phyloP scores from a whole-genome alignment of 2,888 invertebrate species.

The Drosophila mimica region DNA sequence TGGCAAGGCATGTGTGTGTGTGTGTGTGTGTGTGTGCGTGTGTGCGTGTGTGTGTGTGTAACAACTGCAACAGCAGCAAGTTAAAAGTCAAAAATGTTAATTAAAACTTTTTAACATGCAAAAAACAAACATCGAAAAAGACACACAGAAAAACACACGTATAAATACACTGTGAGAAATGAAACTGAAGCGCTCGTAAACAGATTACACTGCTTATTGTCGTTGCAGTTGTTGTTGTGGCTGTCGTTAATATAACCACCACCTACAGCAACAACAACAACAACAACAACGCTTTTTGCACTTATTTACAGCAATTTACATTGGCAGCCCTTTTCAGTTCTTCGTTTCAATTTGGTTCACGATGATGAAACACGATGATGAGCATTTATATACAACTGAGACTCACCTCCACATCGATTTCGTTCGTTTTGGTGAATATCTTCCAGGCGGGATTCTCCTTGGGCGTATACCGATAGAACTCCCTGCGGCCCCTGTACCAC shows the following conservation, averaged over 20 bases:
- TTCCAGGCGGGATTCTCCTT: slow-evolving; percentile 90
- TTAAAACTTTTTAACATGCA: slow-evolving; percentile 78
- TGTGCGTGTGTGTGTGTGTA: slow-evolving; percentile 15
- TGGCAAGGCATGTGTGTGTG: slow-evolving; percentile 17
- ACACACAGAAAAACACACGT: slow-evolving; percentile 21
- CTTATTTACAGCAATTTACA: slow-evolving; percentile 65
- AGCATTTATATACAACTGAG: slow-evolving; percentile 18
- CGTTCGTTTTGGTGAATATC: slow-evolving; percentile 88
- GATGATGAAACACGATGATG: slow-evolving; percentile 25
- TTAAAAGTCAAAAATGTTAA: slow-evolving; percentile 79
- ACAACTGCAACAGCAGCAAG: slow-evolving; percentile 50
- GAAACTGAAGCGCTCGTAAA: slow-evolving; percentile 31
- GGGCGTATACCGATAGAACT: slow-evolving; percentile 94
- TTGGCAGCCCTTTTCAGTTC: slow-evolving; percentile 56
- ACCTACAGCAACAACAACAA: slow-evolving; percentile 6
- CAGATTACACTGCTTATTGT: slow-evolving; percentile 43
- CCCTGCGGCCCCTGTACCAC: slow-evolving; percentile 93
- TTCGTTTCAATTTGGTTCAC: slow-evolving; percentile 44
- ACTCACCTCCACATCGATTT: slow-evolving; percentile 92
- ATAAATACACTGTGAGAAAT: slow-evolving; percentile 7
- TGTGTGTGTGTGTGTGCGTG: slow-evolving; percentile 1
- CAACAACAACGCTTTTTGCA: slow-evolving; percentile 19
- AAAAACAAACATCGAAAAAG: slow-evolving; percentile 63
- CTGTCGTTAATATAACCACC: slow-evolving; percentile 49
- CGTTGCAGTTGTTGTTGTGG: slow-evolving; percentile 36